Conservation (phyloP, 2,888 invertebrate species). For the Serripes groenlandicus region DNA sequence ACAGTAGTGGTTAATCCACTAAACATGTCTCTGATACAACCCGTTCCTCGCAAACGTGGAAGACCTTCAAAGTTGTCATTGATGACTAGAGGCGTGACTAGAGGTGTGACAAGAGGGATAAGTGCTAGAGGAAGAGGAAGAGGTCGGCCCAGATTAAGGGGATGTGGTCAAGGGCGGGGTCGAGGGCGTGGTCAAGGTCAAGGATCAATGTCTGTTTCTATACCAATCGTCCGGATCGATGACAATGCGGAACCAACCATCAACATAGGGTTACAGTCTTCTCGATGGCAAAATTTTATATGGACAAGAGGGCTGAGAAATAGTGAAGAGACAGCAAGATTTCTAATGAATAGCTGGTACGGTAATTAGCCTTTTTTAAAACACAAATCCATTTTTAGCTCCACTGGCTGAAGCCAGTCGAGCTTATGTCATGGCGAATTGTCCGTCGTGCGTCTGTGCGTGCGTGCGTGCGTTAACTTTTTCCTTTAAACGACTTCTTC, state of each 20-base stretch:
- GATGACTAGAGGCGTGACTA: not conserved
- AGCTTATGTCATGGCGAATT: not conserved
- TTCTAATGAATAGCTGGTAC: slow-evolving; percentile 54
- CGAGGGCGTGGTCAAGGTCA: not conserved
- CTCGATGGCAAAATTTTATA: slow-evolving; percentile 47
- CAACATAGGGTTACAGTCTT: slow-evolving; percentile 40
- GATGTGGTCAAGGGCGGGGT: not conserved
- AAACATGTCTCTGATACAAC: slow-evolving; percentile 11
- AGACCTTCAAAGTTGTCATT: slow-evolving; percentile 4
- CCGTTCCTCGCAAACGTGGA: slow-evolving; percentile 17
- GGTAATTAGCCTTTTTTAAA: not conserved
- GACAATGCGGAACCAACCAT: not conserved
- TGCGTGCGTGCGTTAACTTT: no score
- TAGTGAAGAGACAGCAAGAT: slow-evolving; percentile 54
- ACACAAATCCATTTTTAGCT: no score
- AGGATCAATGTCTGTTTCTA: not conserved
- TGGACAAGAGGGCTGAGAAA: slow-evolving; percentile 31
- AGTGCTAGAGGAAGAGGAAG: slow-evolving; percentile 11
- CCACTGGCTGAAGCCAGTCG: not conserved
- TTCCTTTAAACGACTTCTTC: no score
- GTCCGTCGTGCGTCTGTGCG: not conserved
- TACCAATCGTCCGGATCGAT: not conserved
- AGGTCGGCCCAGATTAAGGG: not conserved
- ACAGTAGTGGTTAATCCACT: not conserved
- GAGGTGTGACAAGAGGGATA: not conserved